These are phyloP conservation scores for Drosophila pachea DNA, from an alignment of 1,140 invertebrate species.

Conservation along the genomic window DNA sequence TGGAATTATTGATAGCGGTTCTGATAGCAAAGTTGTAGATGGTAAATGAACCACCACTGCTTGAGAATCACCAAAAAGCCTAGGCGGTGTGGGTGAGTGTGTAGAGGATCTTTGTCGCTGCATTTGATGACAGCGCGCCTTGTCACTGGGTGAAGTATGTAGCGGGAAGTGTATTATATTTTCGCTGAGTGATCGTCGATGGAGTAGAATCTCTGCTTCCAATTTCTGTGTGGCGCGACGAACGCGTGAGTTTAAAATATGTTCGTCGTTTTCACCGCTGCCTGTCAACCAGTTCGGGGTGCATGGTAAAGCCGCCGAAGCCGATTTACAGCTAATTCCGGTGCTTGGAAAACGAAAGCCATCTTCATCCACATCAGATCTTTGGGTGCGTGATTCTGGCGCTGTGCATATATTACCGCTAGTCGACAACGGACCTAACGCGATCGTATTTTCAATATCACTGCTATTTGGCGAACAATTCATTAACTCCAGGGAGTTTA, in stretches of 20 bases:
- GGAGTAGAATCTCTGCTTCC: slow-evolving; percentile 68
- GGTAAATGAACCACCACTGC: slow-evolving; percentile 19
- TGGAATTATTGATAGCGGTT: slow-evolving; percentile 57
- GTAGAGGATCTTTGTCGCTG: slow-evolving; percentile 73
- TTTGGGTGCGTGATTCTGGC: slow-evolving; percentile 52
- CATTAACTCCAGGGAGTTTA: slow-evolving; percentile 68
- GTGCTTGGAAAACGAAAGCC: slow-evolving; percentile 66
- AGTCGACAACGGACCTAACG: slow-evolving; percentile 17
- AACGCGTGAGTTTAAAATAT: slow-evolving; percentile 59
- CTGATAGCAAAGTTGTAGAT: slow-evolving; percentile 20
- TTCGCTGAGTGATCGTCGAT: slow-evolving; percentile 86
- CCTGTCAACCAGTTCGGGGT: slow-evolving; percentile 67
- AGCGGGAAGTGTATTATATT: slow-evolving; percentile 81
- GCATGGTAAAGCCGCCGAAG: slow-evolving; percentile 59
- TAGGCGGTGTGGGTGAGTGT: slow-evolving; percentile 69
- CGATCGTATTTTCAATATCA: slow-evolving; percentile 49
- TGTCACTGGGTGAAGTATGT: slow-evolving; percentile 83
- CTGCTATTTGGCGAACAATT: slow-evolving; percentile 64
- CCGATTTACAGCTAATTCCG: slow-evolving; percentile 77
- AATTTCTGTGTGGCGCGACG: slow-evolving; percentile 79
- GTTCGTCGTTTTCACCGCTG: slow-evolving; percentile 59
- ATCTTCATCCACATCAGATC: slow-evolving; percentile 55
- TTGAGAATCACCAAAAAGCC: slow-evolving; percentile 37
- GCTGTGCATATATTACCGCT: slow-evolving; percentile 53
- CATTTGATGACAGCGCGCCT: slow-evolving; percentile 85